Evolutionary conservation across 2,888 invertebrate species (phyloP).

Genomic region (Apotomis turbidana): DNA sequence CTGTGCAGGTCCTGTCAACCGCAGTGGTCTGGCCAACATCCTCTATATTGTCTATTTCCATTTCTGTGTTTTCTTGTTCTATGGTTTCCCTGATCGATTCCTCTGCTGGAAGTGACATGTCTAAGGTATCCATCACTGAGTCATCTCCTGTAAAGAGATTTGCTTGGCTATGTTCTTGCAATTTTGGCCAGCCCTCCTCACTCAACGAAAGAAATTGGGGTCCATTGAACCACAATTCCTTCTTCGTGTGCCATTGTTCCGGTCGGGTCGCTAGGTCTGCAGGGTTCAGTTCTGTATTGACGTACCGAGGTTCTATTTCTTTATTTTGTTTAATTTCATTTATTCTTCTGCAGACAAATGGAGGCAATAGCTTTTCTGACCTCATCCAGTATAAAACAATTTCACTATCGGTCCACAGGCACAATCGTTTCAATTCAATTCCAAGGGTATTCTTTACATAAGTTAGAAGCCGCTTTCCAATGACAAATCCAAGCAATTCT

Average conservation of each 20-base stretch:
- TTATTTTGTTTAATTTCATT: constrained; percentile 9
- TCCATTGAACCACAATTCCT: constrained; percentile 36
- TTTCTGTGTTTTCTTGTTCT: too few relatives aligned
- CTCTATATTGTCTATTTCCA: background rate
- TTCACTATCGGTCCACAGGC: constrained; percentile 20
- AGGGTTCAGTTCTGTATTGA: constrained; percentile 26
- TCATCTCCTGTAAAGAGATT: background rate
- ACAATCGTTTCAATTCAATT: background rate
- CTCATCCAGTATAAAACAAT: constrained; percentile 22
- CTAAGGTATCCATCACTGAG: background rate
- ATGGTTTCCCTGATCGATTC: too few relatives aligned
- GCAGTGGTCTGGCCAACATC: background rate
- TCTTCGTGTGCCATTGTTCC: constrained; percentile 16
- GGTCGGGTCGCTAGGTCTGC: constrained; percentile 39
- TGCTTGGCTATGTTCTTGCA: background rate
- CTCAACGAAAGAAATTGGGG: background rate
- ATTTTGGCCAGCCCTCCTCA: constrained; percentile 11
- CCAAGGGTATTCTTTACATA: background rate
- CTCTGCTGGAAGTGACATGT: background rate
- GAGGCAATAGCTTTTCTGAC: constrained; percentile 17
- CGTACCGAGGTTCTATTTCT: constrained; percentile 5
- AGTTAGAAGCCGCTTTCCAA: constrained; percentile 12
- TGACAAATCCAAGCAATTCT: constrained; percentile 18
- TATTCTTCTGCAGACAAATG: constrained; percentile 12
- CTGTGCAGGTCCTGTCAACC: background rate